phyloP scores from a whole-genome alignment of 2,113 vertebrate genomes.

The Silurus meridionalis region DNA sequence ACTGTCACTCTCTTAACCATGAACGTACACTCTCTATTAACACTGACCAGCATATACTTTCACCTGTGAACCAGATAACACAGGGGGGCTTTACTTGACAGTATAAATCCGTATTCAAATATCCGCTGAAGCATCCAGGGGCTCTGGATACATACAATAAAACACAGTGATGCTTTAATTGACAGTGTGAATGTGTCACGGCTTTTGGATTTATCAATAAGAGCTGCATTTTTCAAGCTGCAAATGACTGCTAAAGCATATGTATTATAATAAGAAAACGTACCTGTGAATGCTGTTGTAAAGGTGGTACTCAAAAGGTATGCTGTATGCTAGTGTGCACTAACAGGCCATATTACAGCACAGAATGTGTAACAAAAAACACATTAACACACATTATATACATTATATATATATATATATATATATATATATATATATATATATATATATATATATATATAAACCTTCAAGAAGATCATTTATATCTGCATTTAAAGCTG shows the following conservation, averaged over 20 bases:
- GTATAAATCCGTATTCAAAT: slow-evolving; percentile 44
- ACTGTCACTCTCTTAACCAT: not conserved
- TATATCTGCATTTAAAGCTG: no score
- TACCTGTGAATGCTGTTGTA: not conserved
- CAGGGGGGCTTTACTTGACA: slow-evolving; percentile 37
- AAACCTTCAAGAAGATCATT: no score
- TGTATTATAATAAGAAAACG: not conserved
- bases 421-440: no score
- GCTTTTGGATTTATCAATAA: no score
- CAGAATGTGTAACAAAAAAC: not conserved
- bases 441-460: no score
- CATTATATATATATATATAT: no score
- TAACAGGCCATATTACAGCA: not conserved
- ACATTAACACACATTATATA: not conserved
- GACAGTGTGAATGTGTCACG: no score
- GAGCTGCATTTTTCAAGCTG: not conserved
- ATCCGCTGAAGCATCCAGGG: slow-evolving; percentile 11
- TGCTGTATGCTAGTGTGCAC: not conserved
- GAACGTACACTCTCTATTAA: slow-evolving; percentile 22
- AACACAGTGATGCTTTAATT: no score
- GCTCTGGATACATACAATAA: not conserved
- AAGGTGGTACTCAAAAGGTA: not conserved
- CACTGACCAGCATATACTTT: slow-evolving; percentile 40
- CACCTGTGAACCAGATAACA: slow-evolving; percentile 49
- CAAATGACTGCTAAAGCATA: slow-evolving; percentile 17